Conservation (phyloP, 1,140 invertebrate species). For the Aethina tumida region DNA sequence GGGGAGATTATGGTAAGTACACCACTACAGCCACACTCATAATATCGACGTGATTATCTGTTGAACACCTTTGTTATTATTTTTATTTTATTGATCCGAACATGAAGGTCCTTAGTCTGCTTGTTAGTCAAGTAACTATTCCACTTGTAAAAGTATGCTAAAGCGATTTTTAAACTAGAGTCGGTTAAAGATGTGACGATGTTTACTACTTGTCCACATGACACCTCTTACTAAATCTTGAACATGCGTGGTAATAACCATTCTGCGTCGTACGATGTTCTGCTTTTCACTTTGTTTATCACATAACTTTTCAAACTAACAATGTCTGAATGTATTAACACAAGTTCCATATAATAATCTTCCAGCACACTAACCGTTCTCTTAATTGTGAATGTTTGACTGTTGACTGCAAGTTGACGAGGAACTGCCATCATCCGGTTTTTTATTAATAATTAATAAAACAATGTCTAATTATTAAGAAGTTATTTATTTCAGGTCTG, state of each 20-base stretch:
- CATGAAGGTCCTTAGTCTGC: slow-evolving; percentile 26
- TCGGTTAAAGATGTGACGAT: too few species aligned
- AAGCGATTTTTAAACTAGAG: too few species aligned
- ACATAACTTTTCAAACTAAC: slow-evolving; percentile 1
- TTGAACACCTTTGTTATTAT: slow-evolving; percentile 7
- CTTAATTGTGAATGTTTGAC: slow-evolving; percentile 1
- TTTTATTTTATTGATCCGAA: slow-evolving; percentile 11
- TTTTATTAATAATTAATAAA: slow-evolving; percentile 10
- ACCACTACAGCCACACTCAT: neutral
- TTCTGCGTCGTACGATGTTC: neutral
- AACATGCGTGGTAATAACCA: slow-evolving; percentile 1
- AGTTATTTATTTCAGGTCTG: slow-evolving; percentile 20
- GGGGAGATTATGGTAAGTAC: slow-evolving; percentile 79
- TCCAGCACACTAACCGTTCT: slow-evolving; percentile 10
- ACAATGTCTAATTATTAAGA: slow-evolving; percentile 11
- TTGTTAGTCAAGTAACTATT: slow-evolving; percentile 35
- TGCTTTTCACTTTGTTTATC: neutral
- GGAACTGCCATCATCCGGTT: slow-evolving; percentile 9
- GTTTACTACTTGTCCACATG: neutral
- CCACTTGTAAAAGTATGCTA: slow-evolving; percentile 21
- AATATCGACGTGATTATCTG: neutral
- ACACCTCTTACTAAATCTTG: slow-evolving; percentile 1
- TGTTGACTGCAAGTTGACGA: slow-evolving; percentile 18
- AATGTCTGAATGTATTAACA: slow-evolving; percentile 1
- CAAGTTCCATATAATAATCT: slow-evolving; percentile 2